Evolutionary conservation across 2,797 vertebrate genomes (phyloP).

Genomic region (Knipowitschia caucasica): DNA sequence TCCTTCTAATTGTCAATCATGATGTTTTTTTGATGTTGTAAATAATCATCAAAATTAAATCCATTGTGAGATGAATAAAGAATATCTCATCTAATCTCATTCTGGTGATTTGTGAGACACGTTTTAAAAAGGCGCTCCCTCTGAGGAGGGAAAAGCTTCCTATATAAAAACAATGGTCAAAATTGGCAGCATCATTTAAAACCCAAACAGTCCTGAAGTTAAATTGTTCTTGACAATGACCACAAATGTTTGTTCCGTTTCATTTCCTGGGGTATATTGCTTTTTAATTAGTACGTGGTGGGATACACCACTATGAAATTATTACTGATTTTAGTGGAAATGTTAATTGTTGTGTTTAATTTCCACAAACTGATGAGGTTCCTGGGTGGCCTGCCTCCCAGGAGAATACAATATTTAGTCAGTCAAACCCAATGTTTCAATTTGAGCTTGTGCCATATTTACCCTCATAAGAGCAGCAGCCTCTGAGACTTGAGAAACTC

Average conservation of each 20-base stretch:
- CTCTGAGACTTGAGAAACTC: not conserved
- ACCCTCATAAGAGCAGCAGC: constrained; percentile 6
- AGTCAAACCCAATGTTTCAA: constrained; percentile 7
- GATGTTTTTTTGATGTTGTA: too few relatives aligned
- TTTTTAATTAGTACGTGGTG: constrained; percentile 6
- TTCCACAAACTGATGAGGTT: constrained; percentile 6
- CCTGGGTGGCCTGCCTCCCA: constrained; percentile 1
- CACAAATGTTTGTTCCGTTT: constrained; percentile 7
- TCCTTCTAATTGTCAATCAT: too few relatives aligned
- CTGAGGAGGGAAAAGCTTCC: too few relatives aligned
- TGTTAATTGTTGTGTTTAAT: constrained; percentile 3
- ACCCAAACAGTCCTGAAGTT: not conserved
- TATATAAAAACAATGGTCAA: too few relatives aligned
- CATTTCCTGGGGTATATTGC: constrained; percentile 8
- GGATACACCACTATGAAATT: not conserved
- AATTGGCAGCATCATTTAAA: too few relatives aligned
- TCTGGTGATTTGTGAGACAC: too few relatives aligned
- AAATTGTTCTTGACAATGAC: not conserved
- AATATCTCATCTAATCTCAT: too few relatives aligned
- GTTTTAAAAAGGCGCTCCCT: too few relatives aligned
- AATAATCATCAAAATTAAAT: too few relatives aligned
- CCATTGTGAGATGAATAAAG: too few relatives aligned
- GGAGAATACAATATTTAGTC: constrained; percentile 2
- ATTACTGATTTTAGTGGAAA: not conserved
- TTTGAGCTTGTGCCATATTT: constrained; percentile 7